Conservation (phyloP, 2,113 vertebrate species). For the Leiothrix lutea region DNA sequence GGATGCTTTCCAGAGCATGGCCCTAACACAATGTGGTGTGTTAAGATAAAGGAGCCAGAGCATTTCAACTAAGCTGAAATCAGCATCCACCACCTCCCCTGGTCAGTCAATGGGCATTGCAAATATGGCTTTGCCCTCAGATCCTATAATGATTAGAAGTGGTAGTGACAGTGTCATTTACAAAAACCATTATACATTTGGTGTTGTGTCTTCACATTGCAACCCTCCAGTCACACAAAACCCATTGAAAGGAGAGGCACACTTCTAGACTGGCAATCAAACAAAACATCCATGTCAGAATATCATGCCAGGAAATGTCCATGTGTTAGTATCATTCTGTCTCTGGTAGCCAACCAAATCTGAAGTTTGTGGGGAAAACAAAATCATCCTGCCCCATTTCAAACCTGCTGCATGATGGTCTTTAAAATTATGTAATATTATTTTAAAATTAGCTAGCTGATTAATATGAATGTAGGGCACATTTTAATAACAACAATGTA, state of each 20-base stretch:
- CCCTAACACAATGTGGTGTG: not conserved
- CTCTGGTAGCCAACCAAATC: not conserved
- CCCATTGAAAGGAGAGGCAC: not conserved
- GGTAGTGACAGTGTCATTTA: not conserved
- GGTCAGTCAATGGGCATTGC: too few species aligned
- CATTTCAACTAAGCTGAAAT: not conserved
- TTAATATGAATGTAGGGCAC: rapidly evolving
- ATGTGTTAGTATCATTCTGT: not conserved
- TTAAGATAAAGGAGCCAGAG: not conserved
- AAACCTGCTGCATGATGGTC: not conserved
- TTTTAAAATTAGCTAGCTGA: not conserved
- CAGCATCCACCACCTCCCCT: not conserved
- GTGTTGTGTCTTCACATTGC: not conserved
- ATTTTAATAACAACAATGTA: not conserved
- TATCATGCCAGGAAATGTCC: not conserved
- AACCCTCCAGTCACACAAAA: not conserved
- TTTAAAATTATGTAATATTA: not conserved
- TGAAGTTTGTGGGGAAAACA: not conserved
- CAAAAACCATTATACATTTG: not conserved
- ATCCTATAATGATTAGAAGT: not conserved
- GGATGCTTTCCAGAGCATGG: not conserved
- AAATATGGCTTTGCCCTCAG: not conserved
- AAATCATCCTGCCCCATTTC: not conserved
- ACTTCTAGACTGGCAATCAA: not conserved
- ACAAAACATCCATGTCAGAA: not conserved